Conservation (phyloP, 1,140 invertebrate species). For the Dreissena rostriformis region DNA sequence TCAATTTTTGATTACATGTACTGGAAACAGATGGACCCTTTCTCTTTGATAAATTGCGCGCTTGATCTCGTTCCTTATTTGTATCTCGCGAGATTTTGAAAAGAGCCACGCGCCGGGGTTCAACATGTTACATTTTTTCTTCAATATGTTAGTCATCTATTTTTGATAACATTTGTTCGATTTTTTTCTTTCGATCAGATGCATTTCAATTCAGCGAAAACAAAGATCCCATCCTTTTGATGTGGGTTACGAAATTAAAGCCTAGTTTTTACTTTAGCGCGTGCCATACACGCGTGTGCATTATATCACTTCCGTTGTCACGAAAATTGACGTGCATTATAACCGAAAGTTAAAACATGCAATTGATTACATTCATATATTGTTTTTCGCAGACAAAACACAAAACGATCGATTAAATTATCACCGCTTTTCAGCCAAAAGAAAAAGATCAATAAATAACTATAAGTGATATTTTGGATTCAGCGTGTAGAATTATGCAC, state of each 20-base stretch:
- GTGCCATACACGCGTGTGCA: neutral
- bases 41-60: neutral
- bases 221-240: neutral
- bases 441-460: no score
- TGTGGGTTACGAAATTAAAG: neutral
- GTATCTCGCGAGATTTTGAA: neutral
- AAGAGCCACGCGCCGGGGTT: neutral
- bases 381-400: no score
- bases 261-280: neutral
- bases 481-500: no score
- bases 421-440: no score
- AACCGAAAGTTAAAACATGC: no score
- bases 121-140: neutral
- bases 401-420: no score
- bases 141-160: neutral
- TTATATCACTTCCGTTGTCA: neutral
- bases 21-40: neutral
- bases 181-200: neutral
- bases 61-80: no score
- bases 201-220: neutral
- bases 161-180: neutral
- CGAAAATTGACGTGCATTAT: no score
- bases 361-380: no score
- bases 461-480: no score
- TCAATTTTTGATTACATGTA: neutral